These are phyloP conservation scores for Belgica antarctica DNA, from an alignment of 2,888 invertebrate genomes.

Conservation along the genomic window DNA sequence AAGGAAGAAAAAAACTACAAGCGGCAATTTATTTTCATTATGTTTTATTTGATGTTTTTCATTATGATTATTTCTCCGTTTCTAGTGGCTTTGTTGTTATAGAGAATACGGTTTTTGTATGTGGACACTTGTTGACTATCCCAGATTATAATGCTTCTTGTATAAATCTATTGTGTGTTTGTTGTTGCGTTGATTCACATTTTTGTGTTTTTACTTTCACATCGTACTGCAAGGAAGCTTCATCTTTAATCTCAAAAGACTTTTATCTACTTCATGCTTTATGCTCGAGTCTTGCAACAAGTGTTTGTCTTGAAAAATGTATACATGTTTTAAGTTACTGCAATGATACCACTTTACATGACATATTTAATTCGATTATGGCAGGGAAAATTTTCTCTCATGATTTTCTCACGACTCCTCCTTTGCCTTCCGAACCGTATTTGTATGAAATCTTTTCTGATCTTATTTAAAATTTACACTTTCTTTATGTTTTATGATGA, in stretches of 20 bases:
- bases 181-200: constrained; percentile 8
- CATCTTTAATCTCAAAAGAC: constrained; percentile 24
- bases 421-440: constrained; percentile 35
- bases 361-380: constrained; percentile 32
- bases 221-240: constrained; percentile 14
- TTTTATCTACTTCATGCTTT: no score
- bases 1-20: neutral
- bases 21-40: constrained; percentile 31
- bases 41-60: constrained; percentile 37
- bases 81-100: constrained; percentile 27
- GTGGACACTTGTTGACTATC: constrained; percentile 39
- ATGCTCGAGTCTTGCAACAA: constrained; percentile 26
- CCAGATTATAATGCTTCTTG: constrained; percentile 33
- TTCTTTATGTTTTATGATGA: no score
- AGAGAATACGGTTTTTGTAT: constrained; percentile 24
- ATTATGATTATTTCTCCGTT: constrained; percentile 29
- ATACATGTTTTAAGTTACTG: constrained; percentile 6
- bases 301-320: constrained; percentile 20
- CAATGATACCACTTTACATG: constrained; percentile 15
- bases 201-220: neutral
- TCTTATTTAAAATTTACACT: no score
- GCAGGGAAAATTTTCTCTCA: neutral
- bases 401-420: constrained; percentile 11
- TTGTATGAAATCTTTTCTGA: constrained; percentile 30
- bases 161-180: constrained; percentile 30